Percentiles rank a stretch among this genome's conserved stretches.
Evolutionary conservation across 2,113 vertebrate species (phyloP).

Genomic region (Meriones unguiculatus): DNA sequence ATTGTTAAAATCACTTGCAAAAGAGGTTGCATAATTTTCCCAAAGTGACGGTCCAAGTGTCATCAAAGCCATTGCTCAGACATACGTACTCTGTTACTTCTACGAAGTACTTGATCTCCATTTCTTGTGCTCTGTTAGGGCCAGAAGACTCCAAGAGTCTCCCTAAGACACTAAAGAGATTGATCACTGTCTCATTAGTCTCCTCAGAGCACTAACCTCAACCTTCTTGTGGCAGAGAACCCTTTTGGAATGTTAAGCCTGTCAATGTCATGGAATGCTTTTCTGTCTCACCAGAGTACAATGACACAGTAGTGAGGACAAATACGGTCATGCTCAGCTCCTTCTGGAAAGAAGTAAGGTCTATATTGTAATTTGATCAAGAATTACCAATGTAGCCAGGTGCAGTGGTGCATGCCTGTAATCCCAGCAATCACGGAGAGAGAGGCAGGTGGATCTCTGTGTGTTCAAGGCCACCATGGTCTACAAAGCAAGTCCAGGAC

Average conservation of each 20-base stretch:
- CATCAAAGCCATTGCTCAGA: constrained; percentile 20
- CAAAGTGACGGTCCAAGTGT: not conserved
- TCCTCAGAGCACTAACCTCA: not conserved
- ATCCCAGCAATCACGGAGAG: too few species aligned
- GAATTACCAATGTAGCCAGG: not conserved
- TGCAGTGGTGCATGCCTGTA: too few species aligned
- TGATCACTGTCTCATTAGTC: not conserved
- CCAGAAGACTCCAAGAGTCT: not conserved
- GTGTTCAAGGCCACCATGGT: too few species aligned
- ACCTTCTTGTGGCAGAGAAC: not conserved
- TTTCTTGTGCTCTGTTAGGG: not conserved
- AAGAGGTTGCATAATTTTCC: not conserved
- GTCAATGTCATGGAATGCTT: not conserved
- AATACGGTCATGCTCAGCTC: not conserved
- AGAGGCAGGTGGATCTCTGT: too few species aligned
- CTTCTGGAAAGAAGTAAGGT: not conserved
- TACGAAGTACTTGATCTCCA: not conserved
- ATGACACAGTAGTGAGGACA: not conserved
- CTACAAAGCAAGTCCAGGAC: too few species aligned
- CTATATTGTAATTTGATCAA: not conserved
- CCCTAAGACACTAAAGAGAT: not conserved
- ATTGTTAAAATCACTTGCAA: not conserved
- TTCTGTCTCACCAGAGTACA: not conserved
- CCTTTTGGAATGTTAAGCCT: not conserved
- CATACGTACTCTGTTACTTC: not conserved